Conservation (phyloP, 2,888 invertebrate species). For the Tetropium fuscum region DNA sequence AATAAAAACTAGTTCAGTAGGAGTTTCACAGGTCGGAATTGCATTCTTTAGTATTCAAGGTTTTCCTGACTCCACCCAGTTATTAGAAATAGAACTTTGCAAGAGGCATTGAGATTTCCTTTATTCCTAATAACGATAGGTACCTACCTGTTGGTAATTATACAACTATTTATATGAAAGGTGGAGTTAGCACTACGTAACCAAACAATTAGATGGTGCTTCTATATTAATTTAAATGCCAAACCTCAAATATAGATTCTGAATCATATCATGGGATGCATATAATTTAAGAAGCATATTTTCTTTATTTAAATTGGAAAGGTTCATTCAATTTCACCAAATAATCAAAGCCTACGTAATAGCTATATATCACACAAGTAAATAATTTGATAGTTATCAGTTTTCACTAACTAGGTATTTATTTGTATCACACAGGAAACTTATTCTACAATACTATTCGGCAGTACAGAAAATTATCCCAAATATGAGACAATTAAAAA, state of each 20-base stretch:
- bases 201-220: neutral
- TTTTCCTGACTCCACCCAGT: conserved; percentile 58
- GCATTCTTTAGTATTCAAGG: conserved; percentile 54
- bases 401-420: conserved; percentile 3
- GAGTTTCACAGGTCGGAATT: conserved; percentile 45
- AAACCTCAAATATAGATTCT: neutral
- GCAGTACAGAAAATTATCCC: no score
- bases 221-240: conserved; percentile 5
- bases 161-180: conserved; percentile 40
- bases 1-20: conserved; percentile 50
- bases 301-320: no score
- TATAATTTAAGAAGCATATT: no score
- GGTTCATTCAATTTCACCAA: neutral
- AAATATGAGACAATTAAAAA: no score
- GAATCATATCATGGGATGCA: neutral
- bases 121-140: no score
- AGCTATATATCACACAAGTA: neutral
- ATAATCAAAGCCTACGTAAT: neutral
- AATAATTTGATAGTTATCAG: conserved; percentile 1
- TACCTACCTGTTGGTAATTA: conserved; percentile 37
- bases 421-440: conserved; percentile 19
- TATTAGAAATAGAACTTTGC: conserved; percentile 34
- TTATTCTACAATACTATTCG: conserved; percentile 8
- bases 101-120: conserved; percentile 42
- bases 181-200: conserved; percentile 29